Percentiles rank a stretch among this genome's conserved stretches.
These are phyloP conservation scores for Bellardia bayeri DNA, from an alignment of 2,888 invertebrate genomes.

Conservation along the genomic window DNA sequence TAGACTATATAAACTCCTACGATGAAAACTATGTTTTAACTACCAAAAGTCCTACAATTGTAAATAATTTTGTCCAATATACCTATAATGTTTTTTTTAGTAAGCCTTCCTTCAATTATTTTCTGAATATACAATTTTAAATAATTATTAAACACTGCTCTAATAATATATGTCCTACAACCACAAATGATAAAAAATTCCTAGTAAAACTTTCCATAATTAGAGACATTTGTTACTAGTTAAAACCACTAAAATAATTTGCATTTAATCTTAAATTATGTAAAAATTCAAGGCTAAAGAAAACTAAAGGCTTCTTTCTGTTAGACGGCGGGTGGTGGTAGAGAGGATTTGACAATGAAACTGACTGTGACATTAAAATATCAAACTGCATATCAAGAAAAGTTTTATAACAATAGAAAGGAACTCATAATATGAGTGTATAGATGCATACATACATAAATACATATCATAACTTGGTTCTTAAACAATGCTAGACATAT, in stretches of 20 bases:
- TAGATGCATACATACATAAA: neutral
- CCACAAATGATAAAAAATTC: neutral
- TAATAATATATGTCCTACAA: too few species aligned
- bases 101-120: too few species aligned
- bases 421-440: constrained; percentile 29
- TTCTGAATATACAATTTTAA: too few species aligned
- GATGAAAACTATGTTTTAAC: too few species aligned
- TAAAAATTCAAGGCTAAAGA: constrained; percentile 52
- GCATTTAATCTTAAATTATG: constrained; percentile 22
- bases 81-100: too few species aligned
- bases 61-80: too few species aligned
- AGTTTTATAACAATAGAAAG: constrained; percentile 57
- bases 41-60: too few species aligned
- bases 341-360: constrained; percentile 50
- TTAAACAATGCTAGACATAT: constrained; percentile 26
- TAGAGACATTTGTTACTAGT: neutral
- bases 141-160: too few species aligned
- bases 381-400: constrained; percentile 57
- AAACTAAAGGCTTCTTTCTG: neutral
- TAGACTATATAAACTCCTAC: too few species aligned
- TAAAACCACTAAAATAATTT: neutral
- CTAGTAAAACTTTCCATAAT: neutral
- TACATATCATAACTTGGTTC: constrained; percentile 51
- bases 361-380: constrained; percentile 66
- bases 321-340: neutral